phyloP scores from a whole-genome alignment of 1,140 invertebrate species.

The Psilanteris sp. region DNA sequence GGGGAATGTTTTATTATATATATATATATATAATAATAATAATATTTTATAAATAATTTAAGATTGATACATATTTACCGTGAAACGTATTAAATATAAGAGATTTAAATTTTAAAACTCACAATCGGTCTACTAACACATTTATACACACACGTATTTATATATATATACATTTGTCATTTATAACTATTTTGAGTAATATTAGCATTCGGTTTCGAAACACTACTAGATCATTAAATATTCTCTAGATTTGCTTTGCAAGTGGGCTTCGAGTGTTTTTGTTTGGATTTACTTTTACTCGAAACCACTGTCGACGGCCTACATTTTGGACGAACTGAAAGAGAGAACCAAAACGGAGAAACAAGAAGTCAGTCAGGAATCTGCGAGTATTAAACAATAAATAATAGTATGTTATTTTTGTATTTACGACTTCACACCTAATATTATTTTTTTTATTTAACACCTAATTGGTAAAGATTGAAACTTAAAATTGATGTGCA shows the following conservation, averaged over 20 bases:
- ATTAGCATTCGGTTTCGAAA: conserved; percentile 37
- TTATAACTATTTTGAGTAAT: conserved; percentile 40
- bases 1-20: too few species aligned
- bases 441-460: conserved; percentile 25
- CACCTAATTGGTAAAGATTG: conserved; percentile 19
- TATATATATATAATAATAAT: too few species aligned
- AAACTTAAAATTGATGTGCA: background rate
- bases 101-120: too few species aligned
- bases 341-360: conserved; percentile 9
- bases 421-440: conserved; percentile 17
- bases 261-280: conserved; percentile 64
- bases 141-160: too few species aligned
- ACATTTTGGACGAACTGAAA: conserved; percentile 55
- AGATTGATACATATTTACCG: too few species aligned
- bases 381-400: conserved; percentile 45
- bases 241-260: conserved; percentile 55
- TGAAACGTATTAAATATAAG: too few species aligned
- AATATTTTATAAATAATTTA: too few species aligned
- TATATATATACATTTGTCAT: conserved; percentile 37
- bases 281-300: conserved; percentile 70
- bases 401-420: conserved; percentile 26
- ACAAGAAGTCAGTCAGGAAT: too few species aligned
- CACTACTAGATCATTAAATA: conserved; percentile 59
- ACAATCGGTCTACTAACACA: too few species aligned
- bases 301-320: conserved; percentile 57